Conservation (phyloP, 2,888 invertebrate genomes). For the Gryllus longicercus region DNA sequence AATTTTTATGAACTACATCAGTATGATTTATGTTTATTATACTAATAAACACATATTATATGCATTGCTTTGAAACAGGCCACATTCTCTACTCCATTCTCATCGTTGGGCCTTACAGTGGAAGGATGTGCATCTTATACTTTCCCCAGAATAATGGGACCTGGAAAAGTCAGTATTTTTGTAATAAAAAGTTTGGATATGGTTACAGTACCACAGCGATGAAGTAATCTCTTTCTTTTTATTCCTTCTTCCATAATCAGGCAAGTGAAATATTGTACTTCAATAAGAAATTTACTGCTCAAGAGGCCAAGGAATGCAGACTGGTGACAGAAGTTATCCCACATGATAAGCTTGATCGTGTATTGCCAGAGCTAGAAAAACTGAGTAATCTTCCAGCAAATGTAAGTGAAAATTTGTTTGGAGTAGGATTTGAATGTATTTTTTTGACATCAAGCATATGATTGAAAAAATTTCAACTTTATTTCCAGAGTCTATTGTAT, state of each 20-base stretch:
- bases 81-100: slow-evolving; percentile 85
- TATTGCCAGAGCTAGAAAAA: slow-evolving; percentile 44
- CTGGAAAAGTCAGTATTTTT: not conserved
- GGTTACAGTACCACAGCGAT: not conserved
- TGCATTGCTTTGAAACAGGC: slow-evolving; percentile 56
- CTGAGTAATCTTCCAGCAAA: slow-evolving; percentile 51
- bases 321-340: slow-evolving; percentile 78
- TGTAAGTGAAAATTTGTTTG: slow-evolving; percentile 31
- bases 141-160: slow-evolving; percentile 81
- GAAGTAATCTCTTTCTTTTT: not conserved
- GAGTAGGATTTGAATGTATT: not conserved
- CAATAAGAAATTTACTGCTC: slow-evolving; percentile 71
- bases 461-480: not conserved
- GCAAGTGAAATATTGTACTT: slow-evolving; percentile 59
- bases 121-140: slow-evolving; percentile 87
- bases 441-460: not conserved
- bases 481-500: slow-evolving; percentile 57
- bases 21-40: too few relatives aligned
- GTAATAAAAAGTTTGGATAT: not conserved
- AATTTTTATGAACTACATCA: not conserved
- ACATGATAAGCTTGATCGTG: slow-evolving; percentile 54
- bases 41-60: too few relatives aligned
- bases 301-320: slow-evolving; percentile 72
- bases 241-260: slow-evolving; percentile 40
- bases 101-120: slow-evolving; percentile 75